Evolutionary conservation across 2,888 invertebrate genomes (phyloP).

Genomic region (Sepioteuthis lessoniana): DNA sequence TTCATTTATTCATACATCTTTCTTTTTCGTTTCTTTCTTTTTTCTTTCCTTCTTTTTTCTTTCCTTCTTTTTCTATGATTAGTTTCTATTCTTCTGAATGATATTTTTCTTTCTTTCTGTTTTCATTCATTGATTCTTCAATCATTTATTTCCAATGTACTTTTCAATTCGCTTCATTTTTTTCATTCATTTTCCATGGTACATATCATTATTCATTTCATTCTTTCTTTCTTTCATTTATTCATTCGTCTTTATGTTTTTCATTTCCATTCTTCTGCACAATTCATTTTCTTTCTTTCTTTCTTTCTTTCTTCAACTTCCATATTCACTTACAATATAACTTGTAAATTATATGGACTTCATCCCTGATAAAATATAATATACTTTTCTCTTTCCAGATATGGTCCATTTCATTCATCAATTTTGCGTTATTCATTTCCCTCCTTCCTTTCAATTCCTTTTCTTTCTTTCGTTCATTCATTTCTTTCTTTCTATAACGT

Average conservation of each 20-base stretch:
- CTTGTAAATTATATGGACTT: no score
- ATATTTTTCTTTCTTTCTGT: neutral
- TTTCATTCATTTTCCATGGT: no score
- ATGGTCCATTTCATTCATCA: no score
- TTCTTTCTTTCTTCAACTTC: no score
- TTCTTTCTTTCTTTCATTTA: no score
- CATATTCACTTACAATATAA: neutral
- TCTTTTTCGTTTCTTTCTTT: neutral
- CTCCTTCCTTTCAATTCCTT: no score
- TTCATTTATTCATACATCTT: neutral
- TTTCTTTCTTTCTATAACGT: no score
- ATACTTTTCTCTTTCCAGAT: no score
- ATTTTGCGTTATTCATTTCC: no score
- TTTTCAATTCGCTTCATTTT: neutral
- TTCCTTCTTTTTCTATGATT: neutral
- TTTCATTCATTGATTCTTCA: neutral
- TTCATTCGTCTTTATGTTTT: rapidly evolving
- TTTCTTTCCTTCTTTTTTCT: neutral
- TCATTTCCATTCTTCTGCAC: neutral
- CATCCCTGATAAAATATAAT: no score
- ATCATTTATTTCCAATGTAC: neutral
- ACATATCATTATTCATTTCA: no score
- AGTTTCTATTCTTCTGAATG: neutral
- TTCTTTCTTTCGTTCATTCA: no score
- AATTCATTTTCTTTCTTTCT: neutral